phyloP scores from a whole-genome alignment of 2,888 invertebrate species.

The Cephus runcator region DNA sequence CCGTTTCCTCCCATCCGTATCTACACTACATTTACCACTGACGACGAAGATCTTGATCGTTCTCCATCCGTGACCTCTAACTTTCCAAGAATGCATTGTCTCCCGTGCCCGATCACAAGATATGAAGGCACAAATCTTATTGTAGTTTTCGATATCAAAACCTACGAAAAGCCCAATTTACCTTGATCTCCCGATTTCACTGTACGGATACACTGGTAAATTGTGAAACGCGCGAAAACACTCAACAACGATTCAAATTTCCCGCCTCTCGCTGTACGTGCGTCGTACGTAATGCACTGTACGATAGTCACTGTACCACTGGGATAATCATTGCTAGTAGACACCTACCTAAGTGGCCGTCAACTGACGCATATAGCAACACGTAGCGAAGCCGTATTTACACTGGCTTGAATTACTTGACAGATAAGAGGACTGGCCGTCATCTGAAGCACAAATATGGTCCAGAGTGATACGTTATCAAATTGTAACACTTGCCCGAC shows the following conservation, averaged over 20 bases:
- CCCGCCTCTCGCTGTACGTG: neutral
- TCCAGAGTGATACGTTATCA: neutral
- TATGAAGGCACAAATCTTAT: neutral
- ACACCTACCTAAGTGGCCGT: neutral
- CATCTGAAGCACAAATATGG: neutral
- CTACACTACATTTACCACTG: conserved; percentile 20
- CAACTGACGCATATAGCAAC: neutral
- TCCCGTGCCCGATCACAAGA: neutral
- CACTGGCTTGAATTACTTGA: neutral
- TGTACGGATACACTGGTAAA: neutral
- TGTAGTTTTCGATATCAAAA: neutral
- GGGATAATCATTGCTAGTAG: neutral
- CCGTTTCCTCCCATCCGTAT: conserved; percentile 11
- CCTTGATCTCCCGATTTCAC: neutral
- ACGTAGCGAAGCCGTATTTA: neutral
- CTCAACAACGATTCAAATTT: neutral
- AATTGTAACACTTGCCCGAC: neutral
- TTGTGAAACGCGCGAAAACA: neutral
- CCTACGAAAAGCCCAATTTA: neutral
- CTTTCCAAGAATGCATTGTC: neutral
- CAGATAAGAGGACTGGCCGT: neutral
- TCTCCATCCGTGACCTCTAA: neutral
- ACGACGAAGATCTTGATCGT: conserved; percentile 11
- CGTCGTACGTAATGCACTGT: neutral
- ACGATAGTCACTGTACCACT: neutral